phyloP scores from a whole-genome alignment of 2,797 vertebrate species.

The Odontamblyopus rebecca region DNA sequence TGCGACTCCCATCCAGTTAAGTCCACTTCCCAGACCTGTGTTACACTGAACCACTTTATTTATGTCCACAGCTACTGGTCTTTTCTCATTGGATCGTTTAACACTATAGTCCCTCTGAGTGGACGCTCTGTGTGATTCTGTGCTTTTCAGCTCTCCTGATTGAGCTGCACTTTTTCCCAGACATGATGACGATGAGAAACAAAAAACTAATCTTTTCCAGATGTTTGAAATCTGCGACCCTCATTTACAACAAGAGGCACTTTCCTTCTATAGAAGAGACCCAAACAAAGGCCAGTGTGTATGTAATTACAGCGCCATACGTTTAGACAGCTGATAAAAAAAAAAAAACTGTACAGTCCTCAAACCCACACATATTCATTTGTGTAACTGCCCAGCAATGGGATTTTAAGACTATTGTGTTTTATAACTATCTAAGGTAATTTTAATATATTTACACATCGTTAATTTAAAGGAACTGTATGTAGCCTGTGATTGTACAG shows the following conservation, averaged over 20 bases:
- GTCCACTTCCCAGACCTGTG: background rate
- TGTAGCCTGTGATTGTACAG: no score
- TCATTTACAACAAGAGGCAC: slow-evolving; percentile 46
- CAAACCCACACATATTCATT: no score
- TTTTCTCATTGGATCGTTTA: slow-evolving; percentile 61
- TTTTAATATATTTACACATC: no score
- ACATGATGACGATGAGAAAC: slow-evolving; percentile 65
- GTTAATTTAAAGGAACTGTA: no score
- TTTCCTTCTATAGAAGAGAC: slow-evolving; percentile 42
- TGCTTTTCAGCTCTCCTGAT: slow-evolving; percentile 51
- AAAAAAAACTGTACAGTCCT: no score
- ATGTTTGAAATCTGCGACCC: slow-evolving; percentile 55
- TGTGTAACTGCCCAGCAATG: no score
- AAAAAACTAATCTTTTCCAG: slow-evolving; percentile 67
- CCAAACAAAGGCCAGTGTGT: background rate
- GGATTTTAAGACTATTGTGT: no score
- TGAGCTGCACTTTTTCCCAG: slow-evolving; percentile 55
- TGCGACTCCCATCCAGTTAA: background rate
- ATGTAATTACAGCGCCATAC: background rate
- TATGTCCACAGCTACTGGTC: slow-evolving; percentile 1
- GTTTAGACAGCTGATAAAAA: no score
- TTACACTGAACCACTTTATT: background rate
- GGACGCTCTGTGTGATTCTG: slow-evolving; percentile 24
- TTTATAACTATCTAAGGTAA: no score
- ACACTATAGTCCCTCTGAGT: slow-evolving; percentile 38